Percentiles rank a stretch among this genome's conserved stretches.
phyloP scores from a whole-genome alignment of 2,888 invertebrate genomes.

The Brenthis hecate region DNA sequence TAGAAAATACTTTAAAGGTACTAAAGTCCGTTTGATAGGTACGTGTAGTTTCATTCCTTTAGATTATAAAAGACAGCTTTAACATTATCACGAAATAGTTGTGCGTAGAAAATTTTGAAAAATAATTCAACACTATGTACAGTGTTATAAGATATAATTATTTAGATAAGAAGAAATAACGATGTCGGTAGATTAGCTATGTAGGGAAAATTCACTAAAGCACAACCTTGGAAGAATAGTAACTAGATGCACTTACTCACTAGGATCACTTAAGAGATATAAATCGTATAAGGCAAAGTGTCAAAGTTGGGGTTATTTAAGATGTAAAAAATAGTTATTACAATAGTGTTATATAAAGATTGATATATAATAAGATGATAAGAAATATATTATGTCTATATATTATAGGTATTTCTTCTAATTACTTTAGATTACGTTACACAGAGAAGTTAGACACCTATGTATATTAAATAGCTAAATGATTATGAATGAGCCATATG shows the following conservation, averaged over 20 bases:
- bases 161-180: slow-evolving; percentile 50
- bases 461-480: slow-evolving; percentile 10
- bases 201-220: slow-evolving; percentile 76
- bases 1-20: not conserved
- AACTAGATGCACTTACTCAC: slow-evolving; percentile 77
- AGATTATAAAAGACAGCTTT: slow-evolving; percentile 51
- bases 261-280: slow-evolving; percentile 73
- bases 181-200: slow-evolving; percentile 45
- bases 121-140: slow-evolving; percentile 61
- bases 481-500: not conserved
- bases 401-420: not conserved
- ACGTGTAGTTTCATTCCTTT: slow-evolving; percentile 51
- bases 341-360: slow-evolving; percentile 15
- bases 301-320: slow-evolving; percentile 74
- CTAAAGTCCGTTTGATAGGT: slow-evolving; percentile 36
- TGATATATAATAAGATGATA: slow-evolving; percentile 7
- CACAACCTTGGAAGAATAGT: slow-evolving; percentile 83
- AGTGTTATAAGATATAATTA: slow-evolving; percentile 53
- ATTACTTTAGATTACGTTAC: slow-evolving; percentile 11
- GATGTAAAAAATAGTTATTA: slow-evolving; percentile 43
- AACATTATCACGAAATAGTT: slow-evolving; percentile 72
- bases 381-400: slow-evolving; percentile 1
- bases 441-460: slow-evolving; percentile 11
- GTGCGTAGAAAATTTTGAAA: slow-evolving; percentile 75
- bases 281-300: slow-evolving; percentile 79